These are phyloP conservation scores for Caprella mutica DNA, from an alignment of 2,888 invertebrate genomes.

Conservation along the genomic window DNA sequence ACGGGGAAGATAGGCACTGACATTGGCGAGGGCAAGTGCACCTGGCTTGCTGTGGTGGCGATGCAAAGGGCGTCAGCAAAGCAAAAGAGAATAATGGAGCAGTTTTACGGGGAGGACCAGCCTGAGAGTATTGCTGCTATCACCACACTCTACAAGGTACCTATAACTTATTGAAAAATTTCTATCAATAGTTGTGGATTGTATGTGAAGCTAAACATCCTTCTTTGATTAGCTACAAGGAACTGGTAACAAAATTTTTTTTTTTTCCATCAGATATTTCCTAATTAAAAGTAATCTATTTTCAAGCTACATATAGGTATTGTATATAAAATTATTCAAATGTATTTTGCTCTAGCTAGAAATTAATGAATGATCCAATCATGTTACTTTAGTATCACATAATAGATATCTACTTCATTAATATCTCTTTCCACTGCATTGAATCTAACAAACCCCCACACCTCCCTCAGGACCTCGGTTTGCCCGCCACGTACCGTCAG, in stretches of 20 bases:
- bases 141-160: constrained; percentile 61
- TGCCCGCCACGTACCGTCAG: constrained; percentile 26
- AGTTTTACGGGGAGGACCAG: constrained; percentile 62
- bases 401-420: too few species aligned
- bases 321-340: neutral
- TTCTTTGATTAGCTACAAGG: too few species aligned
- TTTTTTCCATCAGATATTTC: neutral
- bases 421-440: too few species aligned
- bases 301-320: neutral
- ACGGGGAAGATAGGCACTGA: constrained; percentile 86
- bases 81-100: constrained; percentile 46
- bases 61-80: constrained; percentile 60
- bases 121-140: constrained; percentile 55
- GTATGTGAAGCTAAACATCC: too few species aligned
- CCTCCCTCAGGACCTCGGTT: constrained; percentile 51
- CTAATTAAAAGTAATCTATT: neutral
- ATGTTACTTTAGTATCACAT: too few species aligned
- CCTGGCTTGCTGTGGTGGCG: constrained; percentile 85
- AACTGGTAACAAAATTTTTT: too few species aligned
- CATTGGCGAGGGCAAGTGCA: constrained; percentile 90
- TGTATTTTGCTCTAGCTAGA: too few species aligned
- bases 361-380: too few species aligned
- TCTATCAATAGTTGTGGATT: neutral
- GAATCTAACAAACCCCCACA: neutral
- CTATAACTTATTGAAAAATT: neutral